Percentiles rank a stretch among this genome's conserved stretches.
These are phyloP conservation scores for Chrysochloris asiatica DNA, from an alignment of 2,113 vertebrate species.

Conservation along the genomic window DNA sequence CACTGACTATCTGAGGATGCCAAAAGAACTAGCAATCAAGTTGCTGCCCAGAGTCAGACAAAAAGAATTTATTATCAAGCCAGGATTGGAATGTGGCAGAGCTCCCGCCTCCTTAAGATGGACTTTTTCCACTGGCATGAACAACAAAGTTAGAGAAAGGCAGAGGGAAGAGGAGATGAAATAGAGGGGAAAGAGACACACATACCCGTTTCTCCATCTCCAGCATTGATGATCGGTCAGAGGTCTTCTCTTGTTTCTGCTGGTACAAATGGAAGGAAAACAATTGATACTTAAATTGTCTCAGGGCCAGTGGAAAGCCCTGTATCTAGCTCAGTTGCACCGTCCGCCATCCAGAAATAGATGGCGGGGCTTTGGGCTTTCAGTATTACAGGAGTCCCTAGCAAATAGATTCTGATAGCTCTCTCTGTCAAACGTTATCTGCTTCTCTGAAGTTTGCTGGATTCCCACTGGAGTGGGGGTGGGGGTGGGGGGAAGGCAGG, in stretches of 20 bases:
- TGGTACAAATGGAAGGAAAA: constrained; percentile 70
- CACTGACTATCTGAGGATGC: constrained; percentile 13
- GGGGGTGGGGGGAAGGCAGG: no score
- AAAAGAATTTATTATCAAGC: constrained; percentile 47
- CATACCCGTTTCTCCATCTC: constrained; percentile 95
- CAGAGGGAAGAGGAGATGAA: neutral
- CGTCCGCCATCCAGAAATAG: neutral
- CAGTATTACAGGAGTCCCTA: neutral
- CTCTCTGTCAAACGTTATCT: neutral
- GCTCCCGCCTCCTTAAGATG: constrained; percentile 68
- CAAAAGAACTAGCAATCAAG: constrained; percentile 65
- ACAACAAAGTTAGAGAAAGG: constrained; percentile 55
- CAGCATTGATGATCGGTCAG: constrained; percentile 91
- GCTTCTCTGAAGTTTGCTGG: neutral
- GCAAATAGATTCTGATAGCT: neutral
- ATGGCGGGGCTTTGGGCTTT: neutral
- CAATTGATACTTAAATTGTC: constrained; percentile 52
- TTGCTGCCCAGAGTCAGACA: constrained; percentile 53
- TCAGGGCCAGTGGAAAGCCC: neutral
- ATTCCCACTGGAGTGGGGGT: no score
- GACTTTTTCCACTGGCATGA: constrained; percentile 52
- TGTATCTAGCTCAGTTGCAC: no score
- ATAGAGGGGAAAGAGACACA: constrained; percentile 63
- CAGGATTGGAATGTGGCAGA: constrained; percentile 52
- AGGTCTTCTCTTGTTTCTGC: constrained; percentile 94